Evolutionary conservation across 1,140 invertebrate genomes (phyloP), one percentile per base, ranked within the genome.

Genomic region (Drosophila arawakana): DNA sequence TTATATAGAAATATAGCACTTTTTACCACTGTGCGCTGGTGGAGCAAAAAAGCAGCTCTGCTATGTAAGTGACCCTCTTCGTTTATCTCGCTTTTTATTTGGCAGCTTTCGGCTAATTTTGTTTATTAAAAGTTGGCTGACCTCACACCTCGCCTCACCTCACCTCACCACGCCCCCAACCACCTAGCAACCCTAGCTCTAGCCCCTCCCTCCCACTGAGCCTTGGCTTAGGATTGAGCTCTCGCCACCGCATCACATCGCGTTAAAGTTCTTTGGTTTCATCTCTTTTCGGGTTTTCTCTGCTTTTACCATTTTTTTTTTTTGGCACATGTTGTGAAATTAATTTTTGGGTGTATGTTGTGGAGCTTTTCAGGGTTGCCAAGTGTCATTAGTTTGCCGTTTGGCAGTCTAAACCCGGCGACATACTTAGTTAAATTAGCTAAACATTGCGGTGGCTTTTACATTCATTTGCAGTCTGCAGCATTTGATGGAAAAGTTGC

Each of bases 371-470:
- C 71, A 71, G 70, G 75, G 66, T 81, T 84, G 80, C 72, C 82
- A 79, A 86, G 76, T 88, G 83, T 73, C 82, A 82, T 88, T 88
- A 85, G 82, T 85, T 85, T 86, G 79, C 80, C 82, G 69, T 88
- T 85, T 86, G 79, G 82, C 83, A 86, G 75, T 67, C 76, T 63
- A 76, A 67, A 76, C 80, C 74, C 72, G 66, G 73, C 70, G 81
- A 88, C 83, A 86, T 80, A 88, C 83, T 88, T 80, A 86, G 83
- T 86, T 86, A 86, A 86, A 86, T 86, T 86, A 86, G 76, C 82
- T 88, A 88, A 88, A 88, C 83, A 86, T 86, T 82, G 82, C 79
- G 83, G 76, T 79, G 10, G 49, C 65, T 62, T 13, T 34, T 54
- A 73, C 70, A 73, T 63, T 49, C 61, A 54, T 52, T 63, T 52